These are phyloP conservation scores for Coenonympha arcania DNA, from an alignment of 2,888 invertebrate genomes.

Conservation along the genomic window DNA sequence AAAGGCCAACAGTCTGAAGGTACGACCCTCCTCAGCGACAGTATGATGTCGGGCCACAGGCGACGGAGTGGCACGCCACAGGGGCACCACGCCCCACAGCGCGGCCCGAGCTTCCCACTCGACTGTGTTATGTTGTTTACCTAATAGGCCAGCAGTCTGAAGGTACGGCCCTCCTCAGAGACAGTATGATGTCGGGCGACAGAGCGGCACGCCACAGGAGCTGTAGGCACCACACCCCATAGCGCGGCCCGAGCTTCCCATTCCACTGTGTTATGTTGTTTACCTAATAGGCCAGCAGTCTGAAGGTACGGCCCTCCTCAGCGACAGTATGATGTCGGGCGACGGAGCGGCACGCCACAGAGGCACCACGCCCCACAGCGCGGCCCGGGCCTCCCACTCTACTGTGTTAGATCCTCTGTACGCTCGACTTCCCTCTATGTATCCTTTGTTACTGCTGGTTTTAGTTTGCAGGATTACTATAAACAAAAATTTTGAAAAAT, in stretches of 20 bases:
- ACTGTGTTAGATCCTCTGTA: conserved; percentile 44
- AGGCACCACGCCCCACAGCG: conserved; percentile 59
- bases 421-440: conserved; percentile 27
- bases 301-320: conserved; percentile 51
- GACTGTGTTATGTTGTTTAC: no score
- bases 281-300: conserved; percentile 68
- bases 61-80: no score
- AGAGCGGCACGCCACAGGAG: no score
- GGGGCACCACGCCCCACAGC: no score
- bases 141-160: no score
- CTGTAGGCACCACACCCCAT: no score
- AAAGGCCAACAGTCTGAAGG: no score
- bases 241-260: no score
- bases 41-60: no score
- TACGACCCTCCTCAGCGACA: conserved; percentile 51
- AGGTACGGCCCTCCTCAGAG: conserved; percentile 51
- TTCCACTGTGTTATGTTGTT: no score
- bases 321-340: conserved; percentile 52
- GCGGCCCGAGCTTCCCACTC: no score
- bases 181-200: conserved; percentile 54
- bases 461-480: conserved; percentile 14
- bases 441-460: conserved; percentile 14
- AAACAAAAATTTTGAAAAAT: no score
- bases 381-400: conserved; percentile 53
- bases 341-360: conserved; percentile 55